These are phyloP conservation scores for Carposina sasakii DNA, from an alignment of 1,140 invertebrate genomes.

Conservation along the genomic window DNA sequence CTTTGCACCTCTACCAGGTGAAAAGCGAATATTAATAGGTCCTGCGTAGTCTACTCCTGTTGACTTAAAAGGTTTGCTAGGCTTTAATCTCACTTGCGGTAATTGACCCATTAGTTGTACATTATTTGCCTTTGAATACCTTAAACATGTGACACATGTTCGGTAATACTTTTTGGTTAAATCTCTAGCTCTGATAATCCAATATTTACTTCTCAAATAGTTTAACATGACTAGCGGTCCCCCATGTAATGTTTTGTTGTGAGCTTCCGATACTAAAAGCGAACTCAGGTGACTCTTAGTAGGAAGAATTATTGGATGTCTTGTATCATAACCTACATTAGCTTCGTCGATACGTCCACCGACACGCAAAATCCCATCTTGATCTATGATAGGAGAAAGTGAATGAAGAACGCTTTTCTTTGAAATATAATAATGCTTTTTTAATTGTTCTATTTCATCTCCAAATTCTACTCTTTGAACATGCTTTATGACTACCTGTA, in stretches of 20 bases:
- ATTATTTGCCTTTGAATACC: neutral
- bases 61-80: constrained; percentile 4
- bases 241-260: constrained; percentile 11
- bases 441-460: neutral
- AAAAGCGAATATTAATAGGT: constrained; percentile 14
- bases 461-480: neutral
- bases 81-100: neutral
- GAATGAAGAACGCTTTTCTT: neutral
- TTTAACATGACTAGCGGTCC: constrained; percentile 12
- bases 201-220: constrained; percentile 25
- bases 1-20: constrained; percentile 9
- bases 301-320: constrained; percentile 15
- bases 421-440: neutral
- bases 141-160: constrained; percentile 3
- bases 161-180: neutral
- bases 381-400: constrained; percentile 9
- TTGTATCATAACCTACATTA: neutral
- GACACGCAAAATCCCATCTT: constrained; percentile 8
- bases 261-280: constrained; percentile 27
- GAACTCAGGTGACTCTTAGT: constrained; percentile 14
- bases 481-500: neutral
- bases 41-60: constrained; percentile 23
- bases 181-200: constrained; percentile 2
- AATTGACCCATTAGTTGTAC: constrained; percentile 4
- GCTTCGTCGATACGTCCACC: constrained; percentile 6